Percentiles rank a stretch among this genome's conserved stretches.
Evolutionary conservation across 2,888 invertebrate species (phyloP).

Genomic region (Belgica antarctica): DNA sequence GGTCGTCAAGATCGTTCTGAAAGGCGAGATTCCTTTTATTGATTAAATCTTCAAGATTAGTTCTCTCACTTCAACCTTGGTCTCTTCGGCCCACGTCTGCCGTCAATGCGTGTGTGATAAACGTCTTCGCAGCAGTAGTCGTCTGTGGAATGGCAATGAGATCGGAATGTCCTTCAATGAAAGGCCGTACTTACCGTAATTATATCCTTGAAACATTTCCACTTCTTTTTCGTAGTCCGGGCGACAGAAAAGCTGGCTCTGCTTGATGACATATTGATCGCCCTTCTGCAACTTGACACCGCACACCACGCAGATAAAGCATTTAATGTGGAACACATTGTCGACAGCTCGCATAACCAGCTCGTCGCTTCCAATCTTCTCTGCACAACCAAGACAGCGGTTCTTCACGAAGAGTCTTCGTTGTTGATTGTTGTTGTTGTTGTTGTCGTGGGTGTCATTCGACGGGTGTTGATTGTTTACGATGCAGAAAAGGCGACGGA

Average conservation of each 20-base stretch:
- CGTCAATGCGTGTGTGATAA: conserved; percentile 62
- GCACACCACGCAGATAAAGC: conserved; percentile 77
- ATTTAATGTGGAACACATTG: conserved; percentile 73
- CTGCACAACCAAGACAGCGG: conserved; percentile 69
- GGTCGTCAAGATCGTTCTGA: conserved; percentile 76
- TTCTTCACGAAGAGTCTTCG: conserved; percentile 69
- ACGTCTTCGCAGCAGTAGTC: conserved; percentile 64
- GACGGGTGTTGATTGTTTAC: conserved; percentile 26
- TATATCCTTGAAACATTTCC: conserved; percentile 66
- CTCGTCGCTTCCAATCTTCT: conserved; percentile 70
- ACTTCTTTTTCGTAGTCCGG: conserved; percentile 79
- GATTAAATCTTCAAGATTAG: not conserved
- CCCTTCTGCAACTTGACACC: conserved; percentile 73
- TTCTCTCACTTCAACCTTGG: conserved; percentile 54
- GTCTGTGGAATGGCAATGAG: conserved; percentile 49
- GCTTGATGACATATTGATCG: conserved; percentile 76
- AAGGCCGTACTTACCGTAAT: conserved; percentile 55
- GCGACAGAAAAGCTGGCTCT: conserved; percentile 73
- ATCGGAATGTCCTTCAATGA: no score
- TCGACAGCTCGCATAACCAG: conserved; percentile 75
- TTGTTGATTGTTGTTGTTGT: conserved; percentile 10
- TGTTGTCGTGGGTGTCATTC: not conserved
- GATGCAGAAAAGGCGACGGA: not conserved
- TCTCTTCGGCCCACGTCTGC: conserved; percentile 72
- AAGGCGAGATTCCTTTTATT: not conserved